Percentiles rank a stretch among this genome's conserved stretches.
These are phyloP conservation scores for Eulithis testata DNA, from an alignment of 2,888 invertebrate genomes.

Conservation along the genomic window DNA sequence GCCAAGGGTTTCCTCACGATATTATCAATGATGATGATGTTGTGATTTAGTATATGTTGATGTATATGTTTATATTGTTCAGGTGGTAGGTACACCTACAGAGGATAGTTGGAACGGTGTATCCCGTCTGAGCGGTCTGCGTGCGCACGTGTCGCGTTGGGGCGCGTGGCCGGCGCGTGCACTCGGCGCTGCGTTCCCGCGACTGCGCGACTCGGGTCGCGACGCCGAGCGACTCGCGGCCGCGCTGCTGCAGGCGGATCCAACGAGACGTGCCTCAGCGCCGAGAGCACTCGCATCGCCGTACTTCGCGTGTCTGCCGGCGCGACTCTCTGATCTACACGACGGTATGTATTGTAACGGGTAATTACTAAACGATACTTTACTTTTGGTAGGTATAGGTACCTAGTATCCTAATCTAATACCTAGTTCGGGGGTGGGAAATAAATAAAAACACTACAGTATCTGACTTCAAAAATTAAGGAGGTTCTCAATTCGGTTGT, in stretches of 20 bases:
- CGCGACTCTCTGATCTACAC: conserved; percentile 94
- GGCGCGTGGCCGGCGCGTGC: conserved; percentile 90
- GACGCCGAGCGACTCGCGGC: conserved; percentile 95
- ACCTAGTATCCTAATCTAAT: no score
- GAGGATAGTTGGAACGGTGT: conserved; percentile 98
- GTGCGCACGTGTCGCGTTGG: conserved; percentile 85
- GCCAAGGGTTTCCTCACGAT: no score
- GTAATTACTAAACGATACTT: no score
- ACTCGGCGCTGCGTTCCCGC: conserved; percentile 94
- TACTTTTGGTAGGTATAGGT: no score
- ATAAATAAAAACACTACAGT: no score
- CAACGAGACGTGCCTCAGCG: conserved; percentile 93
- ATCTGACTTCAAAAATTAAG: no score
- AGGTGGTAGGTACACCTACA: conserved; percentile 97
- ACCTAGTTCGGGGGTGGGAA: no score
- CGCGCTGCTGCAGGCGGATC: conserved; percentile 93
- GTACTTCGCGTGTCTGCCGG: conserved; percentile 96
- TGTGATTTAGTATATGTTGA: no score
- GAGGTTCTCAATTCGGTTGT: no score
- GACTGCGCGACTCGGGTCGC: conserved; percentile 93
- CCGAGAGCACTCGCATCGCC: conserved; percentile 93
- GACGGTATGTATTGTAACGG: conserved; percentile 95
- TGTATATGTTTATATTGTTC: conserved; percentile 21
- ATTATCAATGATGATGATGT: no score
- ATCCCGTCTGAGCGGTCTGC: conserved; percentile 93